Conservation (phyloP, 2,113 vertebrate genomes). For the Maccullochella peelii region DNA sequence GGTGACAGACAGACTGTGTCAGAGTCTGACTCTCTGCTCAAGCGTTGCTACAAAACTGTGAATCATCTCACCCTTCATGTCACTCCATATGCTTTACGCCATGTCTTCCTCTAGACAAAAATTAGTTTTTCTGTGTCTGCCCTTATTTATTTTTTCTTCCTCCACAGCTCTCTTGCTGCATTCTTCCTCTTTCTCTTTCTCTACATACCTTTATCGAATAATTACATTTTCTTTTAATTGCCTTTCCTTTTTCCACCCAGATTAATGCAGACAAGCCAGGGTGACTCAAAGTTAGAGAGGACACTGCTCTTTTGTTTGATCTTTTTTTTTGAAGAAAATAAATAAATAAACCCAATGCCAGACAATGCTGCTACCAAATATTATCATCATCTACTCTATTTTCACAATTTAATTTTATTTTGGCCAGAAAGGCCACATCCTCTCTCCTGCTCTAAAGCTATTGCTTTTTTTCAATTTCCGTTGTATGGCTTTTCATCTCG, state of each 20-base stretch:
- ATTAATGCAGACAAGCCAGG: constrained; percentile 56
- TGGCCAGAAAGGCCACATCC: constrained; percentile 40
- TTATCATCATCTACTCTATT: constrained; percentile 63
- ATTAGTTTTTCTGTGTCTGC: constrained; percentile 44
- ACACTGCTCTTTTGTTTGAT: constrained; percentile 26
- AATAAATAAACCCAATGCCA: neutral
- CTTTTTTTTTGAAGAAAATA: too few species aligned
- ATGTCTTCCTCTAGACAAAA: constrained; percentile 40
- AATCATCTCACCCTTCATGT: constrained; percentile 72
- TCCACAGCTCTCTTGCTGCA: constrained; percentile 9
- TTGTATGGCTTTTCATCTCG: constrained; percentile 52
- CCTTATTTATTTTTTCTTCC: neutral
- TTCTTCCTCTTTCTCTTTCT: constrained; percentile 1
- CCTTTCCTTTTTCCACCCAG: constrained; percentile 15
- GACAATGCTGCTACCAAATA: constrained; percentile 54
- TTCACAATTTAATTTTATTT: constrained; percentile 63
- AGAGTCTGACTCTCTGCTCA: constrained; percentile 62
- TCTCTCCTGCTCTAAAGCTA: constrained; percentile 35
- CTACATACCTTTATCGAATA: constrained; percentile 65
- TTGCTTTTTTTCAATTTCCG: constrained; percentile 66
- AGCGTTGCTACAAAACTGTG: constrained; percentile 72
- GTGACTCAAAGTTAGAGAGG: constrained; percentile 67
- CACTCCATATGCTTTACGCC: constrained; percentile 44
- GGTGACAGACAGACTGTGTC: constrained; percentile 68
- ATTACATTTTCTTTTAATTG: constrained; percentile 72